Percentiles rank a stretch among this genome's conserved stretches.
These are phyloP conservation scores for Apogon talboti DNA, from an alignment of 2,797 vertebrate genomes.

Conservation along the genomic window DNA sequence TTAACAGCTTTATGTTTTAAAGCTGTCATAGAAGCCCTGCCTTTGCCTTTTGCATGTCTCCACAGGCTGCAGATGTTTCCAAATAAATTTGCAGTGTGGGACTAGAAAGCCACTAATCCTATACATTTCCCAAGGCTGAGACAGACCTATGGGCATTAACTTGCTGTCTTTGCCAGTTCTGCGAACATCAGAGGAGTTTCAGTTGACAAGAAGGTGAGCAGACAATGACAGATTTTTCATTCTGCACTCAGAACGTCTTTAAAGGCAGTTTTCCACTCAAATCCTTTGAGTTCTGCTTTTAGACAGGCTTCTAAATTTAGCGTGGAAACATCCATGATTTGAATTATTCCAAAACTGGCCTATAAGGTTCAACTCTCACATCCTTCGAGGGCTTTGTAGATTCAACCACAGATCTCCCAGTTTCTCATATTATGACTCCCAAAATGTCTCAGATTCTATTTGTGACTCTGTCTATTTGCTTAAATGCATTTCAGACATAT, in stretches of 20 bases:
- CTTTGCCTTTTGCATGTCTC: no score
- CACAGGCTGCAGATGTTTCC: neutral
- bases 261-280: constrained; percentile 40
- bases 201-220: constrained; percentile 50
- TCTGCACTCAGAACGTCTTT: constrained; percentile 47
- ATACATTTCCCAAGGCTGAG: constrained; percentile 19
- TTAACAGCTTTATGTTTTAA: neutral
- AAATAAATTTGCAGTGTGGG: constrained; percentile 6
- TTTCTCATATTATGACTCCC: constrained; percentile 71
- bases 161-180: constrained; percentile 21
- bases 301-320: constrained; percentile 72
- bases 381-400: constrained; percentile 55
- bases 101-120: constrained; percentile 12
- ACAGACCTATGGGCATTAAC: constrained; percentile 36
- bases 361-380: constrained; percentile 54
- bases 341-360: constrained; percentile 67
- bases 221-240: constrained; percentile 59
- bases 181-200: constrained; percentile 40
- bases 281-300: constrained; percentile 67
- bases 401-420: constrained; percentile 63
- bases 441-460: constrained; percentile 81
- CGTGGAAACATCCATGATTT: constrained; percentile 63
- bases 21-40: neutral
- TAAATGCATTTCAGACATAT: constrained; percentile 78
- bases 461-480: constrained; percentile 83